phyloP scores from a whole-genome alignment of 2,797 vertebrate genomes.

The Pteronotus mesoamericanus region DNA sequence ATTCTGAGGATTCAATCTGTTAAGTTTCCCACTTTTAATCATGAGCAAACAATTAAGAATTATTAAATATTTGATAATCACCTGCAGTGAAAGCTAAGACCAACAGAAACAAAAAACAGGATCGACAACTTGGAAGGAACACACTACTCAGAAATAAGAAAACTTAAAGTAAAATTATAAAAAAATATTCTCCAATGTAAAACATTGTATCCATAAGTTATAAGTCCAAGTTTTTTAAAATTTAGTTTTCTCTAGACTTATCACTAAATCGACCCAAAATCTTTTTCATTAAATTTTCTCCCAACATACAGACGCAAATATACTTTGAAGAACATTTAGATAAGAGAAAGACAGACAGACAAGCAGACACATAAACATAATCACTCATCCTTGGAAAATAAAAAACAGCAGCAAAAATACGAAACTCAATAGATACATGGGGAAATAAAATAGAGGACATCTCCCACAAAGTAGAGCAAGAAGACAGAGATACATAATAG shows the following conservation, averaged over 20 bases:
- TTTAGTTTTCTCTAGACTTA: constrained; percentile 2
- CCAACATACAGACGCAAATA: neutral
- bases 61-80: neutral
- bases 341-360: neutral
- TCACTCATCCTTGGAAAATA: neutral
- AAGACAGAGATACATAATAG: neutral
- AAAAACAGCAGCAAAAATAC: constrained; percentile 6
- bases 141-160: constrained; percentile 4
- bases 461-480: neutral
- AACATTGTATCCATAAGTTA: neutral
- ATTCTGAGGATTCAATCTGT: neutral
- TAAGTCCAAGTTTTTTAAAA: neutral
- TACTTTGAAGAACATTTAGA: neutral
- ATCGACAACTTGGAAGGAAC: neutral
- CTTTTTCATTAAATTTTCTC: neutral
- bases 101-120: neutral
- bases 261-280: neutral
- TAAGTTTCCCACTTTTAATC: neutral
- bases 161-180: neutral
- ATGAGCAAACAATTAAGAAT: neutral
- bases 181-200: neutral
- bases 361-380: neutral
- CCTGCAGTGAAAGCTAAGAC: neutral
- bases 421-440: neutral
- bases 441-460: constrained; percentile 12